Evolutionary conservation across 2,797 vertebrate species (phyloP).

Genomic region (Tapirus indicus): DNA sequence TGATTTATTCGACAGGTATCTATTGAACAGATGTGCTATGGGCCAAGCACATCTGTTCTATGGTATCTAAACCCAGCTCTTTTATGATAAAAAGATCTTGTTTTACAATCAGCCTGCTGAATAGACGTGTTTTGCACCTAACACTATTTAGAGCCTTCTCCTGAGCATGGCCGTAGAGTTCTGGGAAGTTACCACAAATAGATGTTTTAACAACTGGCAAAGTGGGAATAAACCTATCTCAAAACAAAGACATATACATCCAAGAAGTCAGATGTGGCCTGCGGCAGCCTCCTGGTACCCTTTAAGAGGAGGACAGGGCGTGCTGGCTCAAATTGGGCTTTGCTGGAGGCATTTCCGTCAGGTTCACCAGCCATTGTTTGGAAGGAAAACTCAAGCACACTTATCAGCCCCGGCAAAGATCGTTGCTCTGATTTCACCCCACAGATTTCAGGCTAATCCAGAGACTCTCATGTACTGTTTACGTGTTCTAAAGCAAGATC

Average conservation of each 20-base stretch:
- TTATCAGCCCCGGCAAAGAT: neutral
- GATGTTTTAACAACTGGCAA: neutral
- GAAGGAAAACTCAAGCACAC: neutral
- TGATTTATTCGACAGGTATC: neutral
- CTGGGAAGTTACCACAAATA: neutral
- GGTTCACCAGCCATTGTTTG: constrained; percentile 35
- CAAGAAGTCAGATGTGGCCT: neutral
- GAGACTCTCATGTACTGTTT: neutral
- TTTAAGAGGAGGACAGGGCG: neutral
- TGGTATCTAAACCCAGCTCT: neutral
- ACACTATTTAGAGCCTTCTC: neutral
- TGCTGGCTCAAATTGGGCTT: neutral
- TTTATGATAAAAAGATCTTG: neutral
- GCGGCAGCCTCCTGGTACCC: fast-evolving
- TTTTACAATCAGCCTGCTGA: neutral
- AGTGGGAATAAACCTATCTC: neutral
- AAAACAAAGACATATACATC: neutral
- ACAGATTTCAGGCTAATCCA: neutral
- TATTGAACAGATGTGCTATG: neutral
- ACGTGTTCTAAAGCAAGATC: neutral
- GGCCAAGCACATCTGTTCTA: neutral
- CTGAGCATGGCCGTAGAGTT: neutral
- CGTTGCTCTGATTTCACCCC: neutral
- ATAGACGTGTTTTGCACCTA: neutral
- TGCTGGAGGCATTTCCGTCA: neutral